A percentile compares a stretch with the other conserved stretches of the same genome.
These are phyloP conservation scores for Paratilapia polleni DNA, from an alignment of 2,113 vertebrate species.

Conservation along the genomic window DNA sequence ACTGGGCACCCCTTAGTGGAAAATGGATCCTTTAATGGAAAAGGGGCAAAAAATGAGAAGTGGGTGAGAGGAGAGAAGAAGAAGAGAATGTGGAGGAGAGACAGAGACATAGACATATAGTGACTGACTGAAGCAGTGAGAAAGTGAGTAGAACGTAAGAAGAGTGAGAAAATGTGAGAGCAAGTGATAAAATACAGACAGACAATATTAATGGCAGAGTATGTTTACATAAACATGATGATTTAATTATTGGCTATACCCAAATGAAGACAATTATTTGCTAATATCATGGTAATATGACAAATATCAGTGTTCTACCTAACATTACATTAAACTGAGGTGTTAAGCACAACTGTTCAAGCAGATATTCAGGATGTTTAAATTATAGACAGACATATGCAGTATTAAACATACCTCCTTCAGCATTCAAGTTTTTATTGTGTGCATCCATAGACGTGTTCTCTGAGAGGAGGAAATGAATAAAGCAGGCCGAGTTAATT, in stretches of 20 bases:
- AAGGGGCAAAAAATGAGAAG: background rate
- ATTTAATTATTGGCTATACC: conserved; percentile 38
- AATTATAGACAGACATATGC: background rate
- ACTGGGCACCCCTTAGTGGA: background rate
- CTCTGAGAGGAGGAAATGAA: background rate
- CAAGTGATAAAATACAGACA: conserved; percentile 29
- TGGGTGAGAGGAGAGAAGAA: background rate
- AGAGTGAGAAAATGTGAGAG: conserved; percentile 26
- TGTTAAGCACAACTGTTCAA: conserved; percentile 1
- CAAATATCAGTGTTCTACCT: conserved; percentile 49
- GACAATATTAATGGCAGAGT: conserved; percentile 15
- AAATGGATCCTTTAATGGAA: conserved; percentile 38
- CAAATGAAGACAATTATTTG: conserved; percentile 42
- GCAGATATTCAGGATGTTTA: background rate
- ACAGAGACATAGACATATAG: conserved; percentile 12
- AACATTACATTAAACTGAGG: conserved; percentile 9
- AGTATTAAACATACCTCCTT: background rate
- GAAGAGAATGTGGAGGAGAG: background rate
- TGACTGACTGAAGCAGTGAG: conserved; percentile 2
- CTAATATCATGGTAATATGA: conserved; percentile 49
- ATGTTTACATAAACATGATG: conserved; percentile 37
- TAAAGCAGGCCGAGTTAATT: background rate
- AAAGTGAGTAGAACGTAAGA: background rate
- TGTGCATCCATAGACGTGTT: background rate
- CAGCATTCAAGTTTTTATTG: background rate